Evolutionary conservation across 2,797 vertebrate species (phyloP).

Genomic region (Mustela erminea): DNA sequence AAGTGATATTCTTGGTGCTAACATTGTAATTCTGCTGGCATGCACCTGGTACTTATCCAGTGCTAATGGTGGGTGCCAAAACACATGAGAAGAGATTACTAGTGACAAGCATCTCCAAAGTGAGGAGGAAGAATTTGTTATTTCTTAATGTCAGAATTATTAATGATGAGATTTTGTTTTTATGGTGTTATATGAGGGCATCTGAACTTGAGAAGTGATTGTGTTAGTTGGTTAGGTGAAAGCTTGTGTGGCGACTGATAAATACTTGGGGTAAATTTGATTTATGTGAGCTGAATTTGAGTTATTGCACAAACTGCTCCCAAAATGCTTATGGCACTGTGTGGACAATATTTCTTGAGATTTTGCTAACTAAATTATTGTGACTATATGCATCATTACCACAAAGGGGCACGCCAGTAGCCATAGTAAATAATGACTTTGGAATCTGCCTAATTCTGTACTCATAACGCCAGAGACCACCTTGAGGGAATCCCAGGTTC

Average conservation of each 20-base stretch:
- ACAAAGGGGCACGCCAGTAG: not conserved
- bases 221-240: not conserved
- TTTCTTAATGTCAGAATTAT: not conserved
- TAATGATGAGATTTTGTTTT: conserved; percentile 17
- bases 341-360: conserved; percentile 1
- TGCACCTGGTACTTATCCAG: not conserved
- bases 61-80: not conserved
- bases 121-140: not conserved
- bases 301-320: not conserved
- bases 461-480: not conserved
- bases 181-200: not conserved
- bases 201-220: not conserved
- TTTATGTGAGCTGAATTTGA: conserved; percentile 35
- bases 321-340: not conserved
- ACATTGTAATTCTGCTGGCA: not conserved
- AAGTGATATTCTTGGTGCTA: not conserved
- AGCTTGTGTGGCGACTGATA: not conserved
- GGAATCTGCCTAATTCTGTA: not conserved
- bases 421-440: not conserved
- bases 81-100: not conserved
- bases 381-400: not conserved
- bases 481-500: not conserved
- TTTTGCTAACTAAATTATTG: conserved; percentile 42
- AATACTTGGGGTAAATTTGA: not conserved
- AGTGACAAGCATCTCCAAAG: not conserved